Evolutionary conservation across 2,888 invertebrate genomes (phyloP).

Genomic region (Eupithecia dodoneata): DNA sequence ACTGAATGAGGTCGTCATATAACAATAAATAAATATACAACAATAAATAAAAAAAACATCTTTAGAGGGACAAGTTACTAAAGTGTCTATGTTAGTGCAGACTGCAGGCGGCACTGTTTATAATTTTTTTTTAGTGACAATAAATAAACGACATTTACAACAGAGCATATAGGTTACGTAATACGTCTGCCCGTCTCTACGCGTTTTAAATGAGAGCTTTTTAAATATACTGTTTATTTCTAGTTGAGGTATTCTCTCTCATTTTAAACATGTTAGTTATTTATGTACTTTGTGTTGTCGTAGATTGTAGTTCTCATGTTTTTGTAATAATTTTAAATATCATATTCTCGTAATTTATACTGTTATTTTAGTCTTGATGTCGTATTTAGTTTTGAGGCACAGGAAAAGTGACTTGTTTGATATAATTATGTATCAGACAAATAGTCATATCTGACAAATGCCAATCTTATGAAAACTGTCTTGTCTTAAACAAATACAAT

Average conservation of each 20-base stretch:
- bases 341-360: constrained; percentile 28
- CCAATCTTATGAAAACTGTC: not conserved
- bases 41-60: no score
- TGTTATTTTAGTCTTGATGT: not conserved
- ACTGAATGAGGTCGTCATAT: no score
- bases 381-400: not conserved
- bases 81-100: no score
- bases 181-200: not conserved
- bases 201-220: not conserved
- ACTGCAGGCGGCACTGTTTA: no score
- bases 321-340: constrained; percentile 11
- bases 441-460: not conserved
- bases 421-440: no score
- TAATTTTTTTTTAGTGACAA: no score
- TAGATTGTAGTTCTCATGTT: constrained; percentile 38
- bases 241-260: not conserved
- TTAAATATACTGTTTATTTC: not conserved
- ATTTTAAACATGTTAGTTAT: constrained; percentile 29
- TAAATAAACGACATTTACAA: no score
- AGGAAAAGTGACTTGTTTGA: not conserved
- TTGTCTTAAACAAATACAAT: no score
- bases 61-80: no score
- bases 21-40: no score
- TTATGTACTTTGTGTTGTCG: constrained; percentile 36
- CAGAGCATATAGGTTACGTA: not conserved